Conservation (phyloP, 2,113 vertebrate genomes). For the Corvus cornix region DNA sequence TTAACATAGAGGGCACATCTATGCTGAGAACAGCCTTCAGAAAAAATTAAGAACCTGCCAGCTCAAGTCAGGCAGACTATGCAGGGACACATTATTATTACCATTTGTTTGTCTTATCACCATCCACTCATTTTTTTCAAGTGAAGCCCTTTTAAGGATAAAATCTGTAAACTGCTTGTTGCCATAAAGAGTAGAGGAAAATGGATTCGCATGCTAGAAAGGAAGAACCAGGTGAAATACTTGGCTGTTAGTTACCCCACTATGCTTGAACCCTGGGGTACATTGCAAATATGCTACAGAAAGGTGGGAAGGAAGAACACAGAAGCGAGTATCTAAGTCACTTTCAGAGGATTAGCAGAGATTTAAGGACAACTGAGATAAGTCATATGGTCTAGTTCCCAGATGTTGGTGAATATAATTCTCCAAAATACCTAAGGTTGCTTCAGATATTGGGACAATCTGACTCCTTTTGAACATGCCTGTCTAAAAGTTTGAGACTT, state of each 20-base stretch:
- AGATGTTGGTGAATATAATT: neutral
- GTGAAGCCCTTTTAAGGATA: neutral
- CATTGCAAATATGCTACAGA: neutral
- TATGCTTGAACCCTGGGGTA: neutral
- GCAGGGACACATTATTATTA: neutral
- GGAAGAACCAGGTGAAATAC: neutral
- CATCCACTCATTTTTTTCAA: neutral
- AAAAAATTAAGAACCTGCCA: neutral
- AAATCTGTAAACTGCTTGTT: neutral
- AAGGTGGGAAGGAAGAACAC: neutral
- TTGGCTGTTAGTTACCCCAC: neutral
- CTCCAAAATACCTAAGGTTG: neutral
- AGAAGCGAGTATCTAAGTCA: neutral
- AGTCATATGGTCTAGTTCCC: neutral
- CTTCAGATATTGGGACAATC: neutral
- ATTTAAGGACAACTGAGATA: neutral
- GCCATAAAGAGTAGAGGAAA: neutral
- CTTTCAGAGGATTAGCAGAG: neutral
- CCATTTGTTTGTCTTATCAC: neutral
- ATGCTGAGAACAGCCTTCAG: neutral
- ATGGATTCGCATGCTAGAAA: neutral
- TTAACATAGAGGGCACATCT: neutral
- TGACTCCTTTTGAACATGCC: neutral
- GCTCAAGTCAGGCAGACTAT: neutral
- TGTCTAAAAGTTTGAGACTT: neutral